Conservation (phyloP, 1,140 invertebrate genomes). For the Archivesica marissinica region DNA sequence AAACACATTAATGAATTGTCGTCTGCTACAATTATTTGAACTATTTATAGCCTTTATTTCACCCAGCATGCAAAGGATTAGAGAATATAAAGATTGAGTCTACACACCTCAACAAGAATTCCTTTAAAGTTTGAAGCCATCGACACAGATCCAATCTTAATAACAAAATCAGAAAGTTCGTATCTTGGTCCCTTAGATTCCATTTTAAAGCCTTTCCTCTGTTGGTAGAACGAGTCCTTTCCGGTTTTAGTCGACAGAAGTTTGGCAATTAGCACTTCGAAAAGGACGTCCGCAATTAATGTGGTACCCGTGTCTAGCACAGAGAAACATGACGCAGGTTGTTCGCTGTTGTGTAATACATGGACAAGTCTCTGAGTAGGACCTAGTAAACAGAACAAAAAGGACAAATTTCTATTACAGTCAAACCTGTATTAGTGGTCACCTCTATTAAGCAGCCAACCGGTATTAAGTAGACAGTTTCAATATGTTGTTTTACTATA, state of each 20-base stretch:
- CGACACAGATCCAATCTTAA: slow-evolving; percentile 96
- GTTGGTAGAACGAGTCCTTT: slow-evolving; percentile 90
- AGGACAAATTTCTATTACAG: too few species aligned
- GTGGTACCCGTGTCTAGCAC: slow-evolving; percentile 93
- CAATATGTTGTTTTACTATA: too few species aligned
- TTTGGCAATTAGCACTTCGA: slow-evolving; percentile 96
- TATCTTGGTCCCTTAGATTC: slow-evolving; percentile 97
- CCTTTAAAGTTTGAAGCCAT: slow-evolving; percentile 96
- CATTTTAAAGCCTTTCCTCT: slow-evolving; percentile 90
- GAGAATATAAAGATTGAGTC: too few species aligned
- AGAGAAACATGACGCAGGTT: slow-evolving; percentile 96
- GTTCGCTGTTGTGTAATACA: slow-evolving; percentile 97
- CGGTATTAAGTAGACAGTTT: too few species aligned
- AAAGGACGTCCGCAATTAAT: slow-evolving; percentile 94
- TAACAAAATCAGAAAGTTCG: slow-evolving; percentile 96
- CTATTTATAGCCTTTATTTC: too few species aligned
- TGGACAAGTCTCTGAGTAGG: slow-evolving; percentile 91
- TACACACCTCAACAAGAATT: slow-evolving; percentile 93
- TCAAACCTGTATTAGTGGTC: too few species aligned
- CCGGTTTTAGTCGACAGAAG: slow-evolving; percentile 84
- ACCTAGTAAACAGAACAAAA: slow-evolving; percentile 75
- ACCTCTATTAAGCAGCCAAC: too few species aligned
- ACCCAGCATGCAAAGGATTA: too few species aligned
- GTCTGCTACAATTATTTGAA: too few species aligned
- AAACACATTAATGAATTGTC: too few species aligned